These are phyloP conservation scores for Anguilla anguilla DNA, from an alignment of 2,797 vertebrate species.

Conservation along the genomic window DNA sequence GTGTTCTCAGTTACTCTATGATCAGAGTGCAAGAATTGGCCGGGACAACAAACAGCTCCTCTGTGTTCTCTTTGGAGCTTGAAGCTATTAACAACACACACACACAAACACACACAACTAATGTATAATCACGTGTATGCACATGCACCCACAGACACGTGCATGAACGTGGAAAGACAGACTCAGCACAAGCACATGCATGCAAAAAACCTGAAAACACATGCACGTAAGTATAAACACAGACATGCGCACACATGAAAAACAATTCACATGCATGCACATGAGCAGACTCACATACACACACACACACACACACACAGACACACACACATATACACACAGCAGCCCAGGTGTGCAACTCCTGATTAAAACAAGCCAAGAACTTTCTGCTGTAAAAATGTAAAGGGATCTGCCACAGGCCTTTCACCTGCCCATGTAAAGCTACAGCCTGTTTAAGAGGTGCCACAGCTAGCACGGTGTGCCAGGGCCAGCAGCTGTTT, in stretches of 20 bases:
- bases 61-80: neutral
- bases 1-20: neutral
- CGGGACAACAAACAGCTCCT: slow-evolving; percentile 8
- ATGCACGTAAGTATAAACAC: neutral
- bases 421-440: slow-evolving; percentile 10
- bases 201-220: too few relatives aligned
- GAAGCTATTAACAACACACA: slow-evolving; percentile 1
- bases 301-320: neutral
- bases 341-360: neutral
- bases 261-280: neutral
- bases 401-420: slow-evolving; percentile 11
- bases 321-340: neutral
- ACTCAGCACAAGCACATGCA: neutral
- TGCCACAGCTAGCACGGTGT: neutral
- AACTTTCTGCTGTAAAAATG: slow-evolving; percentile 1
- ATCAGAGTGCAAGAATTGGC: neutral
- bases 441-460: neutral
- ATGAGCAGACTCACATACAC: neutral
- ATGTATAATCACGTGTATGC: neutral
- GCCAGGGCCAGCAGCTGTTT: neutral
- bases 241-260: neutral
- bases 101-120: neutral
- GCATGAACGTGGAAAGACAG: neutral
- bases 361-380: slow-evolving; percentile 1
- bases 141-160: slow-evolving; percentile 19